A percentile compares a stretch with the other conserved stretches of the same genome.
Evolutionary conservation across 35 echinoderm and acorn worm species (phyloP).

Genomic region (Ophioderma brevispina): DNA sequence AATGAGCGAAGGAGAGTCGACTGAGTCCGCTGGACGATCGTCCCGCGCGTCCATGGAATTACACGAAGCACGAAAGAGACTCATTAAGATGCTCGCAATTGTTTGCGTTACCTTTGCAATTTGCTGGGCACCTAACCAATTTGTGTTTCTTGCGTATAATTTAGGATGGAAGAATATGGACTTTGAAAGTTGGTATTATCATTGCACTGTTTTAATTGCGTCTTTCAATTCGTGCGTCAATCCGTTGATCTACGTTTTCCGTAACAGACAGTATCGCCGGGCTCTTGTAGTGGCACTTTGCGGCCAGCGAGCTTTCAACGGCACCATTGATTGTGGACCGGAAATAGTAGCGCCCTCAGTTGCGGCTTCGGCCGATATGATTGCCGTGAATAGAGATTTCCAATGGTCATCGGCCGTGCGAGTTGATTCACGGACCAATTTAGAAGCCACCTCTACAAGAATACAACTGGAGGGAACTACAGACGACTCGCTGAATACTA

Average conservation of each 20-base stretch:
- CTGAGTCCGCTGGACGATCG: neutral
- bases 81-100: conserved; percentile 66
- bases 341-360: neutral
- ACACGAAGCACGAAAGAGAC: conserved; percentile 60
- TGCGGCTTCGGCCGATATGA: neutral
- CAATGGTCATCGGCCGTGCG: neutral
- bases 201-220: conserved; percentile 76
- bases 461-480: neutral
- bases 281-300: conserved; percentile 65
- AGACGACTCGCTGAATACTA: neutral
- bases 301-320: neutral
- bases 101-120: conserved; percentile 81
- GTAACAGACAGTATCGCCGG: conserved; percentile 71
- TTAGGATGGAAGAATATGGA: conserved; percentile 70
- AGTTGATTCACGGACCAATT: neutral
- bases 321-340: neutral
- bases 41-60: conserved; percentile 50
- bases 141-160: conserved; percentile 88
- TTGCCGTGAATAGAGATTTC: neutral
- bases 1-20: conserved; percentile 21
- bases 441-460: neutral
- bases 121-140: conserved; percentile 95
- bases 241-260: conserved; percentile 93
- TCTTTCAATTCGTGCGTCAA: conserved; percentile 87
- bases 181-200: conserved; percentile 84